Evolutionary conservation across 2,888 invertebrate genomes (phyloP).

Genomic region (Chydorus sphaericus): DNA sequence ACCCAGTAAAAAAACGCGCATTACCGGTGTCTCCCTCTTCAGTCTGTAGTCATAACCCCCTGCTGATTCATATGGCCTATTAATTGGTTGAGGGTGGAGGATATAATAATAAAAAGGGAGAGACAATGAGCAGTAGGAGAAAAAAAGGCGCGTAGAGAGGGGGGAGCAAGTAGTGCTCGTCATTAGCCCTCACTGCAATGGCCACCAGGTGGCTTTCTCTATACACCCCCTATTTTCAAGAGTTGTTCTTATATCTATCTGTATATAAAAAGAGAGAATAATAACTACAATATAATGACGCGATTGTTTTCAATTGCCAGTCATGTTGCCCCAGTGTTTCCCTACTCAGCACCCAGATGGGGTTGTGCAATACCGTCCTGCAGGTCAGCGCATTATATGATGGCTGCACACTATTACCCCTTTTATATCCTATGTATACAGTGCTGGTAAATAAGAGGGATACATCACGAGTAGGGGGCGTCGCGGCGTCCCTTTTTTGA

Average conservation of each 20-base stretch:
- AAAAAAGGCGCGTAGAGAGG: no score
- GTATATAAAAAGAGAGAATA: neutral
- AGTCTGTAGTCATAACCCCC: neutral
- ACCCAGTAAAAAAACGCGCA: neutral
- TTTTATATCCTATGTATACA: no score
- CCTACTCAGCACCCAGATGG: no score
- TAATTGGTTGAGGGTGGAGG: neutral
- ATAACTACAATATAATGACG: slow-evolving; percentile 6
- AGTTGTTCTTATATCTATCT: neutral
- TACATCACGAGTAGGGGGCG: neutral
- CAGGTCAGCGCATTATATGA: neutral
- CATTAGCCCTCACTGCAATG: slow-evolving; percentile 5
- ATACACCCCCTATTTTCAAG: neutral
- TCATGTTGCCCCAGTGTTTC: slow-evolving; percentile 1
- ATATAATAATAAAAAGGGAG: neutral
- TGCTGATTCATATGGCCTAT: slow-evolving; percentile 7
- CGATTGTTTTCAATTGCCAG: slow-evolving; percentile 3
- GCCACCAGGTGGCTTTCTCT: slow-evolving; percentile 2
- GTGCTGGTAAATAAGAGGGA: neutral
- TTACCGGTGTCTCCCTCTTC: neutral
- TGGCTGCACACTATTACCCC: no score
- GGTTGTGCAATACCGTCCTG: slow-evolving; percentile 1
- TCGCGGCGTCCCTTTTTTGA: no score
- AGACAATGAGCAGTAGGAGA: no score
- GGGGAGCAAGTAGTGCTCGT: no score